A percentile compares a stretch with the other conserved stretches of the same genome.
Conservation (phyloP, 2,888 invertebrate species). For the Drosophila nr. perissopoda region DNA sequence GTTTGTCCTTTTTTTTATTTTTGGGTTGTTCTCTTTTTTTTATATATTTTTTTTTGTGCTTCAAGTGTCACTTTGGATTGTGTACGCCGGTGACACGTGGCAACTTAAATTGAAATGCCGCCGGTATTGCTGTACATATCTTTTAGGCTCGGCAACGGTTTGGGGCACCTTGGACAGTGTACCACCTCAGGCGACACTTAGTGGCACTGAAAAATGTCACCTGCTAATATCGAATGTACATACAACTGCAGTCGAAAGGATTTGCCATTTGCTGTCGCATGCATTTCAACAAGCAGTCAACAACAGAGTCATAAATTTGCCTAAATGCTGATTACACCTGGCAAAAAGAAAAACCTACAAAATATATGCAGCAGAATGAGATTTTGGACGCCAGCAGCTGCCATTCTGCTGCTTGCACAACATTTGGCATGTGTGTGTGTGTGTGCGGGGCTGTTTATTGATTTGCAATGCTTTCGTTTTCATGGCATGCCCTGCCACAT, state of each 20-base stretch:
- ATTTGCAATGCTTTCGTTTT: constrained; percentile 62
- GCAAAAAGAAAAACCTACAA: background rate
- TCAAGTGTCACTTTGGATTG: constrained; percentile 75
- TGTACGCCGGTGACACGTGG: constrained; percentile 76
- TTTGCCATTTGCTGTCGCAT: constrained; percentile 2
- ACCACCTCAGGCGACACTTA: constrained; percentile 58
- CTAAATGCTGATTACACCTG: constrained; percentile 53
- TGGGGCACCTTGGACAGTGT: background rate
- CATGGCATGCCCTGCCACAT: constrained; percentile 52
- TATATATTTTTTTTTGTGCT: constrained; percentile 19
- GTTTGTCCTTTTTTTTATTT: constrained; percentile 29
- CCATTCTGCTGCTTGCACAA: constrained; percentile 40
- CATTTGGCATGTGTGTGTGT: background rate
- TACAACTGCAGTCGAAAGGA: constrained; percentile 35
- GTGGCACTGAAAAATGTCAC: constrained; percentile 58
- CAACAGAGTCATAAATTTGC: constrained; percentile 46
- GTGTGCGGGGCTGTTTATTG: constrained; percentile 41
- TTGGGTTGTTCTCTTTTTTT: constrained; percentile 23
- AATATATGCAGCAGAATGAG: constrained; percentile 13
- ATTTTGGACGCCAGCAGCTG: constrained; percentile 37
- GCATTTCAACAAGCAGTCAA: constrained; percentile 34
- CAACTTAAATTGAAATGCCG: constrained; percentile 80
- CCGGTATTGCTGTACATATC: constrained; percentile 70
- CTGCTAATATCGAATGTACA: constrained; percentile 43
- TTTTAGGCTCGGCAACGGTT: constrained; percentile 56